These are phyloP conservation scores for Apogon hyalosoma DNA, from an alignment of 2,797 vertebrate genomes.

Conservation along the genomic window DNA sequence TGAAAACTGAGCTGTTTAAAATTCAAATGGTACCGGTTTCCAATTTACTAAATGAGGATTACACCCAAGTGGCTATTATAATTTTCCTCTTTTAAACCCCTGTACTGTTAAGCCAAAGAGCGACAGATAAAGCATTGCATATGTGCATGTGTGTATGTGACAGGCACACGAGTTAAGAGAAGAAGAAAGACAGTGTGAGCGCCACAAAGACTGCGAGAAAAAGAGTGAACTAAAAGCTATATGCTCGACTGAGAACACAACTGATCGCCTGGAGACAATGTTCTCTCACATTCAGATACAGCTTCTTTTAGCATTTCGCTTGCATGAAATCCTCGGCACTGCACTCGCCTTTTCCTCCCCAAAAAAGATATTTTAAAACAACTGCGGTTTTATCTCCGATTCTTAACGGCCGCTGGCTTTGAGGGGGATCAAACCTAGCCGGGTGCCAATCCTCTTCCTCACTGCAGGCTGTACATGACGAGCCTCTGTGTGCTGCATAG, in stretches of 20 bases:
- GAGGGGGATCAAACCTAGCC: slow-evolving; percentile 33
- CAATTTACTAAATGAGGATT: slow-evolving; percentile 59
- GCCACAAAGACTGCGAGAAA: slow-evolving; percentile 7
- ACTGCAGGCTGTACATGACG: slow-evolving; percentile 24
- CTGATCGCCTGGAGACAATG: slow-evolving; percentile 52
- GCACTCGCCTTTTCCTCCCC: slow-evolving; percentile 1
- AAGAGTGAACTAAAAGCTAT: slow-evolving; percentile 29
- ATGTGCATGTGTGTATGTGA: slow-evolving; percentile 24
- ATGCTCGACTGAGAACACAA: slow-evolving; percentile 26
- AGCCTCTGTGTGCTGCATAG: slow-evolving; percentile 15
- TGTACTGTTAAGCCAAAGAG: slow-evolving; percentile 33
- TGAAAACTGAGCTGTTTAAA: slow-evolving; percentile 44
- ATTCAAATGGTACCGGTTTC: slow-evolving; percentile 44
- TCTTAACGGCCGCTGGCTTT: slow-evolving; percentile 63
- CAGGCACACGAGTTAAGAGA: not conserved
- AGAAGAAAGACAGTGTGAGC: slow-evolving; percentile 4
- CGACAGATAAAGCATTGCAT: slow-evolving; percentile 30
- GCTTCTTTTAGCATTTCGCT: slow-evolving; percentile 42
- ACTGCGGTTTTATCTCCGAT: slow-evolving; percentile 62
- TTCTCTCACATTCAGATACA: slow-evolving; percentile 36
- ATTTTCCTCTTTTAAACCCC: slow-evolving; percentile 58
- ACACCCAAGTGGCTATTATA: slow-evolving; percentile 56
- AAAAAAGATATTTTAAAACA: slow-evolving; percentile 62
- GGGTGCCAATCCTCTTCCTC: slow-evolving; percentile 30
- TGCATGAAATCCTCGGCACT: slow-evolving; percentile 36